phyloP scores from a whole-genome alignment of 1,140 invertebrate species.

The Vanessa atalanta region DNA sequence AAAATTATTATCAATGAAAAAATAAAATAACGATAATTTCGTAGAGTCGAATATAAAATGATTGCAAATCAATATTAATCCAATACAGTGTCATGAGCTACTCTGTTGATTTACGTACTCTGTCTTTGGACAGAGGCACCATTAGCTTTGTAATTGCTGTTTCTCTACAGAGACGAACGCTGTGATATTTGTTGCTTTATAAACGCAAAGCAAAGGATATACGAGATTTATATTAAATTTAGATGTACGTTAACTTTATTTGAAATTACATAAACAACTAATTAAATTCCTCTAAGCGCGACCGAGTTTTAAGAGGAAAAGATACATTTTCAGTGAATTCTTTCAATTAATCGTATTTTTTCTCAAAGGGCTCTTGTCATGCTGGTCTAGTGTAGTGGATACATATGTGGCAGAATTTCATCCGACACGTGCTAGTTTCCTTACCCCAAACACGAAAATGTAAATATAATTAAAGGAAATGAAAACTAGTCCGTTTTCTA shows the following conservation, averaged over 20 bases:
- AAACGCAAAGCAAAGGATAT: neutral
- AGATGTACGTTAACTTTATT: neutral
- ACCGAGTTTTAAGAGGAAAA: no score
- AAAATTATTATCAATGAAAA: neutral
- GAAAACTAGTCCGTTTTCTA: no score
- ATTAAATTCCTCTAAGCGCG: no score
- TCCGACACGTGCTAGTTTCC: no score
- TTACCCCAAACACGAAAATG: no score
- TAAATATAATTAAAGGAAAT: no score
- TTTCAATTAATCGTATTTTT: no score
- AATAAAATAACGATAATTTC: neutral
- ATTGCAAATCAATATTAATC: neutral
- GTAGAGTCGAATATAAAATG: neutral
- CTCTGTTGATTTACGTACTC: neutral
- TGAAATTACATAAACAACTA: neutral
- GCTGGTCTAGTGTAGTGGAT: no score
- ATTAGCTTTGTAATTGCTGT: neutral
- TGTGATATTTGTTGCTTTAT: neutral
- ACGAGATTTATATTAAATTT: neutral
- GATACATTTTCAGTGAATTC: no score
- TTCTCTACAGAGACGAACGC: neutral
- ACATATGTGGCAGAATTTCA: no score
- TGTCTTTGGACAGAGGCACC: neutral
- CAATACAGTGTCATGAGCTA: neutral
- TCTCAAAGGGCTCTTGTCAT: no score